Evolutionary conservation across 2,113 vertebrate species (phyloP), one percentile per base, ranked within the genome.

Genomic region (Mandrillus leucophaeus): DNA sequence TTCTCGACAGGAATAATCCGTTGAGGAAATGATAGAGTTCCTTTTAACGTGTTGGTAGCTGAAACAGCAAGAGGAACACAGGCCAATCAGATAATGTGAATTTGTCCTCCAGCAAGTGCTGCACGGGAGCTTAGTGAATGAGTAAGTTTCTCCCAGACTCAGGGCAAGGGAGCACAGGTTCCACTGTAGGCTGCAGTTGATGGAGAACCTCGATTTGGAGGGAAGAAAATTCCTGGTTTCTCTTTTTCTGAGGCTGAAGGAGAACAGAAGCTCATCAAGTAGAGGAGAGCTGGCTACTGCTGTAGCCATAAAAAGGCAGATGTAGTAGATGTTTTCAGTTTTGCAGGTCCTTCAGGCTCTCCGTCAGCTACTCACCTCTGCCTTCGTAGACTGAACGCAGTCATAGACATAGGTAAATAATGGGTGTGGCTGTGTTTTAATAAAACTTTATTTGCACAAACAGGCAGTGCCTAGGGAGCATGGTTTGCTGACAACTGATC

Each of bases 371-470:
- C 52, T 79, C 45, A 61, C 0, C 50, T 55, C 52, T 12, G 83
- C 40, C 80, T 32, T 22, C 5, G 23, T 12, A 50, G 83, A 45
- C 7, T 13, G 14, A 72, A 59, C 23, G 43, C 43, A 22, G 20
- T 45, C 13, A 27, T 4, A 64, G 8, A 59, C 23, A 0, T 10
- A 4, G 17, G 40, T 35, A 40, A 32, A 43, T 35, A 23, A 79
- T 32, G 35, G 2, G 4, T 1, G 3, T 14, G 43, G 17, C 25
- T 38, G 35, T 59, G 72, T 86, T 79, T 93, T 76, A 76, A 55
- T 75, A 70, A 95, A 87, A 64, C 85, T 85, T 94, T 79, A 90
- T 95, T 76, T 14, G 61, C 61, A 96, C 30, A 95, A 61, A 18
- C 48, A 80, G 76, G 52, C 45, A 27, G 50, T 12, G 8, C 68